Conservation (phyloP, 1,140 invertebrate genomes). For the Lordiphosa stackelbergi region DNA sequence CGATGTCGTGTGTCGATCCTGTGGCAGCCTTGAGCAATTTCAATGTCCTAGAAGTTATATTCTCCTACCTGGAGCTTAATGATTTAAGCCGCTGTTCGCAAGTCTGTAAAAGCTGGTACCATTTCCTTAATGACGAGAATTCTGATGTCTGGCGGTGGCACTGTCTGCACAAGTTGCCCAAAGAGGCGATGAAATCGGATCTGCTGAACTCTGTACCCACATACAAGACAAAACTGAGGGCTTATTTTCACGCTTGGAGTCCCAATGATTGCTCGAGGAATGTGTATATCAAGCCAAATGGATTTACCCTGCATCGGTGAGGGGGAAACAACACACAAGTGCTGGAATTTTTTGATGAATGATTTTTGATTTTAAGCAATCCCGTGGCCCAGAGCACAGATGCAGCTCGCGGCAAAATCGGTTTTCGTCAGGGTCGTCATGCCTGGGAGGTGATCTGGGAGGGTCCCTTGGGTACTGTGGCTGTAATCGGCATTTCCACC, state of each 20-base stretch:
- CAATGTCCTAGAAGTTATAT: constrained; percentile 94
- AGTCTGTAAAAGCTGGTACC: constrained; percentile 96
- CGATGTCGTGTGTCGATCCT: constrained; percentile 58
- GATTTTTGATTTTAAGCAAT: constrained; percentile 80
- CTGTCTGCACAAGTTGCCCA: constrained; percentile 90
- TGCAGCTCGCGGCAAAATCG: constrained; percentile 95
- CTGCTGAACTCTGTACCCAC: constrained; percentile 92
- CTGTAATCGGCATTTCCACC: constrained; percentile 96
- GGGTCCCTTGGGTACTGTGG: constrained; percentile 96
- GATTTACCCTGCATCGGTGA: constrained; percentile 94
- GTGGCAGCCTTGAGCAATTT: constrained; percentile 78
- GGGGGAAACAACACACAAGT: neutral
- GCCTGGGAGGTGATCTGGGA: constrained; percentile 99
- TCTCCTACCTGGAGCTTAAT: constrained; percentile 92
- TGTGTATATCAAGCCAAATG: constrained; percentile 97
- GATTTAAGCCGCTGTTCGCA: constrained; percentile 93
- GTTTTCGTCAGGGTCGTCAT: constrained; percentile 95
- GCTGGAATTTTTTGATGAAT: no score
- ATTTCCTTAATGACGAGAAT: constrained; percentile 94
- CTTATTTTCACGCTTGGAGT: constrained; percentile 98
- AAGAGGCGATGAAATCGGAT: constrained; percentile 95
- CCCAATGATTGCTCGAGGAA: constrained; percentile 97
- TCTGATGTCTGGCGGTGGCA: constrained; percentile 96
- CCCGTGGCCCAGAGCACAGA: constrained; percentile 99
- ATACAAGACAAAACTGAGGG: constrained; percentile 95